Conservation (phyloP, 2,113 vertebrate genomes). For the Quiscalus mexicanus region DNA sequence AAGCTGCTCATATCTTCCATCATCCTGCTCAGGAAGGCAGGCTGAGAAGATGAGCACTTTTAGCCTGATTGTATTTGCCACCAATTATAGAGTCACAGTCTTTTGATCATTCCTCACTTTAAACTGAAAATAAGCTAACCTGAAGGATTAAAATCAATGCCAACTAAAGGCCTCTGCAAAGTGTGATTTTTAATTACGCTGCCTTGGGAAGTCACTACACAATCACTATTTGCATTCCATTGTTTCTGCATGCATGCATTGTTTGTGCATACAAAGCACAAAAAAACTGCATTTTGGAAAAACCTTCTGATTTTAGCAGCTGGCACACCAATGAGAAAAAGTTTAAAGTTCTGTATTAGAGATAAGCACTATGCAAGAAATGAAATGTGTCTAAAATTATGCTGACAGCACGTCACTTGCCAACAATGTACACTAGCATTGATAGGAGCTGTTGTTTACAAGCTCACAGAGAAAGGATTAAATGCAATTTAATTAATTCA, state of each 20-base stretch:
- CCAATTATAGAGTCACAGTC: not conserved
- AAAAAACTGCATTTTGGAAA: not conserved
- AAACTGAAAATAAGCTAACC: not conserved
- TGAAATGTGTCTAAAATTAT: not conserved
- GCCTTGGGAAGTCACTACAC: not conserved
- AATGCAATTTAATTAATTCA: slow-evolving; percentile 27
- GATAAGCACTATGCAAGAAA: not conserved
- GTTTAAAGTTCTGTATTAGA: not conserved
- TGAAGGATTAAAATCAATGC: slow-evolving; percentile 20
- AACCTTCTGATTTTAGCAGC: not conserved
- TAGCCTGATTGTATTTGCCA: not conserved
- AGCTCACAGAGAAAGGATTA: not conserved
- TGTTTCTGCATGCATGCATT: not conserved
- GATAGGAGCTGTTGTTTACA: not conserved
- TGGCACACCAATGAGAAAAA: not conserved
- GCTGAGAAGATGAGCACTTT: not conserved
- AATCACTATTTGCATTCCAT: not conserved
- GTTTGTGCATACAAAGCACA: not conserved
- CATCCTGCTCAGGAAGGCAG: not conserved
- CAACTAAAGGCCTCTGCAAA: not conserved
- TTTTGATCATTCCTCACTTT: not conserved
- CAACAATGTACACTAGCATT: not conserved
- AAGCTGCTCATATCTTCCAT: not conserved
- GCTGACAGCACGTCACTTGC: slow-evolving; percentile 17
- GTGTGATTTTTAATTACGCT: slow-evolving; percentile 6